These are phyloP conservation scores for Clarias gariepinus DNA, from an alignment of 2,113 vertebrate genomes.

Conservation along the genomic window DNA sequence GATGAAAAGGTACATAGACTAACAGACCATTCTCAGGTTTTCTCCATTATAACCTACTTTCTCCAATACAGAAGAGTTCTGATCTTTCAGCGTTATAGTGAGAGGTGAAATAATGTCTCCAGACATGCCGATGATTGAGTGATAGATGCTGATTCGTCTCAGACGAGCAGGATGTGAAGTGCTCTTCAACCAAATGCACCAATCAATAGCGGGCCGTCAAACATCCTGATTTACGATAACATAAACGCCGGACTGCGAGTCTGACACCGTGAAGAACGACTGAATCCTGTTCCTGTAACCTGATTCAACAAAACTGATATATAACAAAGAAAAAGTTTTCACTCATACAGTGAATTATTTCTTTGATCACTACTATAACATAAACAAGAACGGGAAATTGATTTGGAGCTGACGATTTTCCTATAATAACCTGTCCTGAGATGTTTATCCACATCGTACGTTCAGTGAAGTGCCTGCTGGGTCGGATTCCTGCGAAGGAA, in stretches of 20 bases:
- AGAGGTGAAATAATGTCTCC: neutral
- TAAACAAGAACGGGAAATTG: neutral
- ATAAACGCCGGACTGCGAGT: neutral
- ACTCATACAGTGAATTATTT: neutral
- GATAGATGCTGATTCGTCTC: neutral
- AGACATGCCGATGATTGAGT: neutral
- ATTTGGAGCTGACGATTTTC: neutral
- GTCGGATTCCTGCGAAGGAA: neutral
- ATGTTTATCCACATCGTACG: neutral
- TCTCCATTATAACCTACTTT: no score
- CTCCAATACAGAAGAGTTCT: neutral
- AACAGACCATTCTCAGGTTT: no score
- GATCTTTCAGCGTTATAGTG: neutral
- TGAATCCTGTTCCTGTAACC: neutral
- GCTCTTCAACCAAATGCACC: neutral
- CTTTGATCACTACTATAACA: neutral
- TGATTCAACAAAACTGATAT: neutral
- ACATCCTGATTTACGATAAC: neutral
- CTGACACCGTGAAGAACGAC: neutral
- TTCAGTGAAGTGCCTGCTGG: neutral
- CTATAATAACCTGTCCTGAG: neutral
- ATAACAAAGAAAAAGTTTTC: neutral
- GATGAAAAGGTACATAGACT: no score
- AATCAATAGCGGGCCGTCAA: neutral
- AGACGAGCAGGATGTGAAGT: neutral